Base-by-base conservation (phyloP, 2,888 invertebrate genomes). In the Arge pagana region DNA sequence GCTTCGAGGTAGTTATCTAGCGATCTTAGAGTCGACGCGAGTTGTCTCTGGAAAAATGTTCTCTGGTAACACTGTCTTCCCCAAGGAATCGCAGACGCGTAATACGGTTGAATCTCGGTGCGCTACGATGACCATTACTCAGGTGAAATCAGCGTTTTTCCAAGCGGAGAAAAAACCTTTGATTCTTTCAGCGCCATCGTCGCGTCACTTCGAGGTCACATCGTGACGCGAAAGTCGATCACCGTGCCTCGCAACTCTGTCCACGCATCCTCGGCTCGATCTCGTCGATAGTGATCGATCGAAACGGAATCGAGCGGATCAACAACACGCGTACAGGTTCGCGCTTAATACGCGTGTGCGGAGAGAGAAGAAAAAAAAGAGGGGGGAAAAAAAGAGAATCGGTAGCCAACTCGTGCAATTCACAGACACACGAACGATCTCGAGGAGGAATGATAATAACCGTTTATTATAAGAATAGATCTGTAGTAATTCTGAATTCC, bases 181-280 rank as follows among this genome's bases (percentile, higher is more conserved):
- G 23, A 50, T 26, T 50, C 33, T 42, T 23, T 37, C 10, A 24
- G 40, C 41, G 19, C 23, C 50, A 24, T 23, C 50, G 50, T 41
- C 41, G 8, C 41, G 42, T 58, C 63, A 66, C 63, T 74, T 74
- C 72, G 72, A 74, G 73, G 72, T 72, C 73, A 74, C 64, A 71
- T 71, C 74, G 72, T 74, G 74, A 68, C 57, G 67, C 65, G 74
- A 74, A 74, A 74, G 68, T 68, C 70, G 74, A 73, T 72, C 62
- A 61, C 53, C 54, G 55, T 61, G 65, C 62, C 56, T 64, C 54
- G 62, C 3, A 21, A 45, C 45, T 45, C 18, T 23, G 54, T 60
- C 55, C 58, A 56, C 48, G 43, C 43, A n/a, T n/a, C n/a, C n/a
- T n/a, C 50, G 48, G 33, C 42, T 23, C 52, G 45, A 48, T 31